These are phyloP conservation scores for Drosophila jambulina DNA, from an alignment of 1,140 invertebrate genomes.

Conservation along the genomic window DNA sequence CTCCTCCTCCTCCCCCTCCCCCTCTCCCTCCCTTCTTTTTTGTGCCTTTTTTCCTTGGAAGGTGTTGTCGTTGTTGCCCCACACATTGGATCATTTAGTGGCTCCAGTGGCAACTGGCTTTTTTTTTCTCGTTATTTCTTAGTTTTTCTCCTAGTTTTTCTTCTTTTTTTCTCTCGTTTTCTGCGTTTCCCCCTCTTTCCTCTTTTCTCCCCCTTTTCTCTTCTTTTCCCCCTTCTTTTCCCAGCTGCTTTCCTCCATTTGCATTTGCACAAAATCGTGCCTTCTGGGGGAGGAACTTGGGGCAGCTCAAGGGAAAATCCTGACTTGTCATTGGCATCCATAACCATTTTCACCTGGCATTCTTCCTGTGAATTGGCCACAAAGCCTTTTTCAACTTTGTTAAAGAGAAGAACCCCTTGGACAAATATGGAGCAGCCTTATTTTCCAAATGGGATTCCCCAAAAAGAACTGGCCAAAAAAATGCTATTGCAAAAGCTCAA, in stretches of 20 bases:
- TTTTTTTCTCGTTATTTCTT: neutral
- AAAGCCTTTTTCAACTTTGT: neutral
- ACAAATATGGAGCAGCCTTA: constrained; percentile 7
- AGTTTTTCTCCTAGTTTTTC: neutral
- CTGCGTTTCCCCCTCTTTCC: neutral
- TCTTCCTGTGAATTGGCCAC: neutral
- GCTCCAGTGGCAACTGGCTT: constrained; percentile 30
- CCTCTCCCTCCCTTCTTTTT: neutral
- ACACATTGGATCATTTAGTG: constrained; percentile 70
- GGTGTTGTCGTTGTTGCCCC: constrained; percentile 50
- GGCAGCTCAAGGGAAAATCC: constrained; percentile 13
- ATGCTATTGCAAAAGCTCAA: neutral
- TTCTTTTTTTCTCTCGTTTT: neutral
- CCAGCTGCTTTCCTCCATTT: constrained; percentile 5
- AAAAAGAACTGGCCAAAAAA: neutral
- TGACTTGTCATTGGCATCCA: constrained; percentile 35
- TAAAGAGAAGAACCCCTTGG: neutral
- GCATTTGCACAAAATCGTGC: constrained; percentile 7
- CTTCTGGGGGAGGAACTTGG: neutral
- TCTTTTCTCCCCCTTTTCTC: neutral
- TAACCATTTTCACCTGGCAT: constrained; percentile 27
- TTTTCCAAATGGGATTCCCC: constrained; percentile 17
- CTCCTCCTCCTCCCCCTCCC: neutral
- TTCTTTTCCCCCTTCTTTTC: neutral
- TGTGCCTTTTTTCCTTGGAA: constrained; percentile 31